Percentiles rank a stretch among this genome's conserved stretches.
phyloP scores from a whole-genome alignment of 2,113 vertebrate genomes.

The Corvus moneduloides region DNA sequence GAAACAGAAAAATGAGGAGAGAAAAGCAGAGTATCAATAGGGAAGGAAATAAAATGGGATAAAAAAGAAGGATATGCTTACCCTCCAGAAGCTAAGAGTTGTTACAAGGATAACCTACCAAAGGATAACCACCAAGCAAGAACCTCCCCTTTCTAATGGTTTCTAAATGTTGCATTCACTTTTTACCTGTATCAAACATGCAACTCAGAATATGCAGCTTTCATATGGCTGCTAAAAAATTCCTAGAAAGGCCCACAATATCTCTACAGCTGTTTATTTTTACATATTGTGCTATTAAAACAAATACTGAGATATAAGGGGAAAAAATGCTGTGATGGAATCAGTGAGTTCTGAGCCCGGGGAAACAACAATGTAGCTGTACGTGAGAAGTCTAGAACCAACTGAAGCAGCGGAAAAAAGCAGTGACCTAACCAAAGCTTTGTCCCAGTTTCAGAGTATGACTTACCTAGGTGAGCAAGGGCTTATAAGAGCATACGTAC shows the following conservation, averaged over 20 bases:
- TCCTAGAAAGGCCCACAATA: neutral
- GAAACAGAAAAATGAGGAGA: neutral
- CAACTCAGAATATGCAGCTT: neutral
- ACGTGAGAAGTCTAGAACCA: neutral
- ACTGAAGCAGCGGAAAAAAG: neutral
- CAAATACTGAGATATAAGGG: neutral
- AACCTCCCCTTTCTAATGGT: neutral
- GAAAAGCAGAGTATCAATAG: neutral
- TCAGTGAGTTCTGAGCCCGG: neutral
- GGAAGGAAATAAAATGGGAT: neutral
- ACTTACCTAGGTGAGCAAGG: neutral
- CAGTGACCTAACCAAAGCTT: neutral
- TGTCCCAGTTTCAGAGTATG: neutral
- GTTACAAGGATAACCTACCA: neutral
- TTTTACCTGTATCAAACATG: neutral
- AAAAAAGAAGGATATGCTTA: neutral
- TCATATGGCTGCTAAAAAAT: neutral
- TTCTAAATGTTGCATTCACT: neutral
- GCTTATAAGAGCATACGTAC: neutral
- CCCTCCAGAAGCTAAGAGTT: neutral
- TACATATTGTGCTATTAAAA: neutral
- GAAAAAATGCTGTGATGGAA: neutral
- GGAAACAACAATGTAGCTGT: neutral
- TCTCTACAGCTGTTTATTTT: neutral
- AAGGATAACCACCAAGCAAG: neutral